Evolutionary conservation across 2,888 invertebrate species (phyloP), one percentile per base, ranked within the genome.

Genomic region (Strigamia transsilvanica): DNA sequence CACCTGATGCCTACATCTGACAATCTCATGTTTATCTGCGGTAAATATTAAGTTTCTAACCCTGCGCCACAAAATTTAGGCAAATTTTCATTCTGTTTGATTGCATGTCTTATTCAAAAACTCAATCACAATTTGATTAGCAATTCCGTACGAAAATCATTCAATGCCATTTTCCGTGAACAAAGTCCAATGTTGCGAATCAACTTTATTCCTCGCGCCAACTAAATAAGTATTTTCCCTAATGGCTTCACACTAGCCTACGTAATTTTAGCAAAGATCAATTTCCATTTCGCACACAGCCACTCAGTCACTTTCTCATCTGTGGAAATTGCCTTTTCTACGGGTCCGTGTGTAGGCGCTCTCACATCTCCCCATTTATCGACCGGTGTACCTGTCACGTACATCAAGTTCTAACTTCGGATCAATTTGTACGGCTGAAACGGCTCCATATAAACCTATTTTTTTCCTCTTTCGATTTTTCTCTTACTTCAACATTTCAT

Each of bases 231-330:
- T 73, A 73, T 73, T 73, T 73, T 73, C 73, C 73, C 32, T 73
- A 73, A 73, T 73, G 73, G 73, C 73, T 73, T 73, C 73, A 13
- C 32, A 73, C 73, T 73, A 73, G 27, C 73, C 73, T 73, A 15
- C 73, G 27, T 73, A 73, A 73, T 32, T 73, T 73, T 73, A 32
- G 73, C 73, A 73, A 73, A 73, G 73, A 73, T 73, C 73, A 73
- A 73, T 73, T 73, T 73, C 73, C 73, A 73, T 73, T 73, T 73
- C 13, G 73, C 73, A 32, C 73, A 73, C 73, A 73, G 32, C 73
- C 73, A 73, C 73, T 73, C 73, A 73, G 73, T 73, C 73, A 73
- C 73, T 73, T 73, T 73, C 73, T 32, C 73, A 73, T 73, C 73
- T 73, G 73, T 73, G 73, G 73, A 73, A 73, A 73, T 73, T 73